Evolutionary conservation across 2,888 invertebrate species (phyloP).

Genomic region (Dynastes hyllus): DNA sequence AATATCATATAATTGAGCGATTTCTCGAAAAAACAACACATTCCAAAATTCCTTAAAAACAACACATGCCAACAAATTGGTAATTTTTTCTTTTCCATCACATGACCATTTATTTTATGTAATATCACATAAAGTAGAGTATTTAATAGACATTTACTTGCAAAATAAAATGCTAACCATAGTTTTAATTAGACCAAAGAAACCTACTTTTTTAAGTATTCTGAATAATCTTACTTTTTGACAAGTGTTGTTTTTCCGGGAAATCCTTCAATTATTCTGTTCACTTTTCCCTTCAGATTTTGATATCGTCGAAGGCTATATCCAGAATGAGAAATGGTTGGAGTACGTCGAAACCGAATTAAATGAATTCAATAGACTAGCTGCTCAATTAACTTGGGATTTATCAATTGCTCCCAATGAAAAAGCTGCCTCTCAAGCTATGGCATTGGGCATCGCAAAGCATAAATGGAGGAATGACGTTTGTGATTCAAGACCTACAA

Average conservation of each 20-base stretch:
- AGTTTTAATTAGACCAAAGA: no score
- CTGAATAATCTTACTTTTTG: no score
- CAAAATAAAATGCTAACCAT: no score
- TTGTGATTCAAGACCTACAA: constrained; percentile 61
- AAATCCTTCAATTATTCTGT: not conserved
- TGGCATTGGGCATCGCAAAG: constrained; percentile 60
- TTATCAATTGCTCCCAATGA: constrained; percentile 58
- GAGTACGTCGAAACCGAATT: constrained; percentile 61
- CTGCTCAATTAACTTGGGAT: constrained; percentile 64
- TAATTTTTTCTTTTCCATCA: no score
- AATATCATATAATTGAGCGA: not conserved
- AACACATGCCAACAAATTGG: no score
- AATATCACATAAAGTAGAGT: no score
- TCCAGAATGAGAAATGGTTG: constrained; percentile 61
- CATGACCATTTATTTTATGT: no score
- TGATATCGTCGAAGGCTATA: constrained; percentile 13
- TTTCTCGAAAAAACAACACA: no score
- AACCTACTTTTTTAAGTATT: no score
- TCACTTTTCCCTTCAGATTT: not conserved
- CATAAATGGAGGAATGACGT: constrained; percentile 67
- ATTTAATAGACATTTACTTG: no score
- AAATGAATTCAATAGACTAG: constrained; percentile 62
- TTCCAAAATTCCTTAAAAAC: no score
- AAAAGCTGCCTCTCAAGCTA: constrained; percentile 58
- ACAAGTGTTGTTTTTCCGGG: no score